These are phyloP conservation scores for Scaptomyza montana DNA, from an alignment of 1,140 invertebrate genomes.

Conservation along the genomic window DNA sequence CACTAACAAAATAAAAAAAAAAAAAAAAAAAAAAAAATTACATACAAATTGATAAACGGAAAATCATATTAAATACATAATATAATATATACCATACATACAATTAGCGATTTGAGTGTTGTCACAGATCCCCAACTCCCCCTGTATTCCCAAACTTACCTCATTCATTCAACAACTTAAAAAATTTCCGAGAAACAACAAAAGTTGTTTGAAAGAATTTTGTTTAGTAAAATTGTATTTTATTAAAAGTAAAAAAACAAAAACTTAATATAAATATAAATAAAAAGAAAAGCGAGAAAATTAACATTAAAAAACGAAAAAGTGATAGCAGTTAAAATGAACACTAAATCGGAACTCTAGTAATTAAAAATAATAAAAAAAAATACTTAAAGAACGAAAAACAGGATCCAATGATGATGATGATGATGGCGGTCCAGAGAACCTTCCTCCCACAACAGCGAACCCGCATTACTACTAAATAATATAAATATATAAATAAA, in stretches of 20 bases:
- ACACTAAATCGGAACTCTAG: slow-evolving; percentile 63
- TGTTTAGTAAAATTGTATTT: slow-evolving; percentile 76
- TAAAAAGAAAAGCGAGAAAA: not conserved
- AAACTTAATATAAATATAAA: slow-evolving; percentile 60
- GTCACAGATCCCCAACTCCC: slow-evolving; percentile 23
- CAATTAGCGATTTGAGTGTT: slow-evolving; percentile 56
- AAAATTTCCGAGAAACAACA: slow-evolving; percentile 1
- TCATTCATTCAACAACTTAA: slow-evolving; percentile 26
- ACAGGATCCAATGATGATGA: slow-evolving; percentile 15
- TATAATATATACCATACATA: slow-evolving; percentile 43
- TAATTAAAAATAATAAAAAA: slow-evolving; percentile 36
- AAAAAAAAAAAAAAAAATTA: slow-evolving; percentile 25
- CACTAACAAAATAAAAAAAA: slow-evolving; percentile 44
- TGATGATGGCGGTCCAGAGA: slow-evolving; percentile 18
- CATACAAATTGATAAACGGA: slow-evolving; percentile 40
- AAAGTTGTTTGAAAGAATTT: slow-evolving; percentile 37
- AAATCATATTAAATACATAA: slow-evolving; percentile 57
- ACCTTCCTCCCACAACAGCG: slow-evolving; percentile 21
- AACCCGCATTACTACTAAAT: slow-evolving; percentile 21
- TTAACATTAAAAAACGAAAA: slow-evolving; percentile 38
- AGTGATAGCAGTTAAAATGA: slow-evolving; percentile 77
- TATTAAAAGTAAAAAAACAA: slow-evolving; percentile 44
- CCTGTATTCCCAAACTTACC: not conserved
- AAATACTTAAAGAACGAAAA: slow-evolving; percentile 27
- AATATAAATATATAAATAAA: not conserved